These are phyloP conservation scores for Ceratosolen solmsi DNA, from an alignment of 1,140 invertebrate genomes.

Conservation along the genomic window DNA sequence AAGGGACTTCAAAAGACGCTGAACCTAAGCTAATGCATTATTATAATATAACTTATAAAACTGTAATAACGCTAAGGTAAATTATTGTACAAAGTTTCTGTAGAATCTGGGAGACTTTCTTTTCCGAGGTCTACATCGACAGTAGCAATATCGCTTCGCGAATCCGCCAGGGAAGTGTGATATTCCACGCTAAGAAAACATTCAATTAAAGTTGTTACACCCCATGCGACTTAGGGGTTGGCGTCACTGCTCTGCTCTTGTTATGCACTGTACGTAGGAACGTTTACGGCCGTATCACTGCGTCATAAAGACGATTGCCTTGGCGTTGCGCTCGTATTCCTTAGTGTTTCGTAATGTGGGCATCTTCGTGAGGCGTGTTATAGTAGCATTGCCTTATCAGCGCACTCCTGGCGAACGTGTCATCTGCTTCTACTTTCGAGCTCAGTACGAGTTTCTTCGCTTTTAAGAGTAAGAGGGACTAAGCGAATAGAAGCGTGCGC, in stretches of 20 bases:
- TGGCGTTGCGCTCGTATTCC: not conserved
- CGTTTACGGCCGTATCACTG: conserved; percentile 47
- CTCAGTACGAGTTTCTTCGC: conserved; percentile 1
- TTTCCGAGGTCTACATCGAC: no score
- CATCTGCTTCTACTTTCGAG: conserved; percentile 47
- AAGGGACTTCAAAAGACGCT: no score
- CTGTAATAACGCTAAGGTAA: no score
- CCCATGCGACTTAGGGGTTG: conserved; percentile 24
- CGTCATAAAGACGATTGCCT: conserved; percentile 52
- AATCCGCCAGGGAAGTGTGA: not conserved
- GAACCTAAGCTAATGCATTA: no score
- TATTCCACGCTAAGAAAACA: not conserved
- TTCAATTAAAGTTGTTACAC: conserved; percentile 51
- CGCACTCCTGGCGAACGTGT: conserved; percentile 52
- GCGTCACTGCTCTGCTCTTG: conserved; percentile 16
- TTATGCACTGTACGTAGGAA: conserved; percentile 47
- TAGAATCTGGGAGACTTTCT: no score
- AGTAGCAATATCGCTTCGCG: not conserved
- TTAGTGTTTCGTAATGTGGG: conserved; percentile 40
- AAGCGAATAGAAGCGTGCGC: not conserved
- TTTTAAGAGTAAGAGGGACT: not conserved
- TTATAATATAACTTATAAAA: no score
- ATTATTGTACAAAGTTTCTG: no score
- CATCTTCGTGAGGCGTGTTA: conserved; percentile 47
- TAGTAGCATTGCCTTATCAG: conserved; percentile 47